Conservation (phyloP, 2,113 vertebrate species). For the Eurystomus gularis region DNA sequence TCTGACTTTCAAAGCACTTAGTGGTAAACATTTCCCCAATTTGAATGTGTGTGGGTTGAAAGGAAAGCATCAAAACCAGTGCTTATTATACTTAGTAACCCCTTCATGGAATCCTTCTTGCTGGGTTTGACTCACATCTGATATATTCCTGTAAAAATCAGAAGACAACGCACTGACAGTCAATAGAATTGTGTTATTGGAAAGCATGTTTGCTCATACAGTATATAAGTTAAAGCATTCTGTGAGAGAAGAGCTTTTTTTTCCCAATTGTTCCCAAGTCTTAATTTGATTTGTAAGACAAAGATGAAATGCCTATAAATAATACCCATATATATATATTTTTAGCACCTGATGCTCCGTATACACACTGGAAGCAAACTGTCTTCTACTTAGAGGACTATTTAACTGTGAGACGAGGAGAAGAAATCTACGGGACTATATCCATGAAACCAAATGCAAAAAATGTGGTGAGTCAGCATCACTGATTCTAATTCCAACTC, state of each 20-base stretch:
- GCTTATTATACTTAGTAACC: neutral
- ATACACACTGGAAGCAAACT: constrained; percentile 97
- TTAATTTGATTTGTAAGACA: neutral
- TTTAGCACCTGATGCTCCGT: constrained; percentile 90
- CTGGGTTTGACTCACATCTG: neutral
- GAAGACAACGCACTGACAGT: neutral
- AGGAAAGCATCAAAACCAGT: neutral
- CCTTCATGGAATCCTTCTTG: neutral
- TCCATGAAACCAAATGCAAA: constrained; percentile 96
- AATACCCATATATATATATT: neutral
- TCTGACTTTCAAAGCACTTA: neutral
- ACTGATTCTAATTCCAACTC: neutral
- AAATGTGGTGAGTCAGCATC: constrained; percentile 85
- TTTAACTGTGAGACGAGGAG: constrained; percentile 91
- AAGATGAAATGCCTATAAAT: neutral
- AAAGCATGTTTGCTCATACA: neutral
- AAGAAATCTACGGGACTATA: constrained; percentile 91
- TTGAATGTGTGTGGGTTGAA: neutral
- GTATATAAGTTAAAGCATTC: neutral
- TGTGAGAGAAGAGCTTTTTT: neutral
- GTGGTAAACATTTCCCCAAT: neutral
- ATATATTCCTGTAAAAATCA: neutral
- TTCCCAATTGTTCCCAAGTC: neutral
- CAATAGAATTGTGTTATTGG: neutral
- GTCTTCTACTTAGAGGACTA: constrained; percentile 98